A percentile compares a stretch with the other conserved stretches of the same genome.
phyloP scores from a whole-genome alignment of 2,113 vertebrate species.

The Grammomys surdaster region DNA sequence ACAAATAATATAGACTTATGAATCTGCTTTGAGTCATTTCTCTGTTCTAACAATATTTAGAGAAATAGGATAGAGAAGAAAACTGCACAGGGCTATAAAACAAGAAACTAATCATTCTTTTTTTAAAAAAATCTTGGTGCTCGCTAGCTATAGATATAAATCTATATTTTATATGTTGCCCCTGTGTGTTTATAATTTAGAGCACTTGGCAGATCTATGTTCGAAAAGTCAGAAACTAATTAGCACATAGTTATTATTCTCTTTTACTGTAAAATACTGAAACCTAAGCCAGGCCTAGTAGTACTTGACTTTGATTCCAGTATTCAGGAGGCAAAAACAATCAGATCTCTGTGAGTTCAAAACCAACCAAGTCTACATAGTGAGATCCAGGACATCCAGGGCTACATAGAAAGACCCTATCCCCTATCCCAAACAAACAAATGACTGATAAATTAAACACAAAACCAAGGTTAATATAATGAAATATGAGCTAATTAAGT shows the following conservation, averaged over 20 bases:
- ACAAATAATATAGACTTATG: slow-evolving; percentile 37
- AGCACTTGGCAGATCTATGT: slow-evolving; percentile 7
- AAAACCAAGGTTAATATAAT: slow-evolving; percentile 51
- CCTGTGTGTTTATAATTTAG: slow-evolving; percentile 29
- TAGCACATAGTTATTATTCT: slow-evolving; percentile 57
- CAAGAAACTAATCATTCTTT: slow-evolving; percentile 2
- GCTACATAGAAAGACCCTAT: not conserved
- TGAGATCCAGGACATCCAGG: not conserved
- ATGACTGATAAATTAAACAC: not conserved
- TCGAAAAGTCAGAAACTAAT: slow-evolving; percentile 62
- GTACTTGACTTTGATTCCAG: not conserved
- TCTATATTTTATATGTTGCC: slow-evolving; percentile 15
- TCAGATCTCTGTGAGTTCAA: not conserved
- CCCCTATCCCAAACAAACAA: not conserved
- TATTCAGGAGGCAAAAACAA: not conserved
- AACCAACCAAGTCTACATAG: not conserved
- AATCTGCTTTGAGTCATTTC: not conserved
- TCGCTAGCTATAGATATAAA: not conserved
- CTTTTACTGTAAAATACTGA: slow-evolving; percentile 62
- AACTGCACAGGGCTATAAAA: slow-evolving; percentile 7
- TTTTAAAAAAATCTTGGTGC: not conserved
- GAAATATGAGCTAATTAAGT: slow-evolving; percentile 78
- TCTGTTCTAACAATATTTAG: slow-evolving; percentile 46
- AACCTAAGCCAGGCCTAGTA: not conserved
- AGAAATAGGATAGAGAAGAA: slow-evolving; percentile 2